Evolutionary conservation across 2,113 vertebrate species (phyloP), one percentile per base, ranked within the genome.

Genomic region (Myrmecobius fasciatus): DNA sequence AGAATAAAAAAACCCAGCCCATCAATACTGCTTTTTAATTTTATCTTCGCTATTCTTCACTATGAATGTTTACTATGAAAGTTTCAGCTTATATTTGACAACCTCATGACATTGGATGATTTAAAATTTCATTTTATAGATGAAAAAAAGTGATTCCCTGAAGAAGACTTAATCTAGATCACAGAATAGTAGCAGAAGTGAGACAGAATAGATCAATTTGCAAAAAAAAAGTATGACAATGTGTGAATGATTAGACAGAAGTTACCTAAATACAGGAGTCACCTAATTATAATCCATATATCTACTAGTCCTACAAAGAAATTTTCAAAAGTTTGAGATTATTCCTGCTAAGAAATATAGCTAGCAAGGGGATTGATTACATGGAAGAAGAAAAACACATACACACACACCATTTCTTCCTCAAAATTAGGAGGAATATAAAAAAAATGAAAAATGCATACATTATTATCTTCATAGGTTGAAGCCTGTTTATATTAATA

Each of bases 41-140:
- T 95, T 97, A 95, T 53, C 11, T 25, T 52, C 24, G 96, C 24
- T 53, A 95, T 92, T 91, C 89, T 92, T 95, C 51, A 94, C 25
- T 54, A 1, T 75, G 12, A 67, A 67, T 75, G 60, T 60, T 60
- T 60, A 60, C 9, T 43, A 89, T 67, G 56, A 96, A 75, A n/a
- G 26, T 49, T 94, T 92, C 67, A 91, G 49, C 52, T 88, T 96
- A 91, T 92, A 60, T 28, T 95, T 20, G 52, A 94, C 93, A 97
- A 96, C 52, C 88, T 52, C 89, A 43, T 83, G 20, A 20, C n/a
- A 83, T 83, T 10, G 22, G 17, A 83, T 83, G n/a, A 83, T 83
- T 83, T 3, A 83, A 20, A 83, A 43, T 2, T n/a, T 83, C 20
- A 83, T 43, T 43, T 83, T 83, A 83, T 17, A 43, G 6, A 83